A percentile compares a stretch with the other conserved stretches of the same genome.
phyloP scores from a whole-genome alignment of 2,113 vertebrate species.

The Turdus rufiventris region DNA sequence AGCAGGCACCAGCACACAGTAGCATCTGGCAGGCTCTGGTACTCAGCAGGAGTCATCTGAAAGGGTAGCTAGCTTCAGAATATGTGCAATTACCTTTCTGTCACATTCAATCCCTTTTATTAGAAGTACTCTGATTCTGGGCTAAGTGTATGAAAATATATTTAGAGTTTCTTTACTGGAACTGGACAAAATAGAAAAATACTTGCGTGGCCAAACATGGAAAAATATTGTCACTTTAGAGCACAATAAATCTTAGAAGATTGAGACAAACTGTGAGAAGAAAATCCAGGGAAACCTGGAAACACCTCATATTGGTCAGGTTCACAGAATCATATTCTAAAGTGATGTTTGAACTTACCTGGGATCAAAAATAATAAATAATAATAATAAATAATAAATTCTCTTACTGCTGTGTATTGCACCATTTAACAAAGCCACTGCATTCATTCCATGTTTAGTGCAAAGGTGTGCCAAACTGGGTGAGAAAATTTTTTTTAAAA shows the following conservation, averaged over 20 bases:
- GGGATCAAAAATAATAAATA: background rate
- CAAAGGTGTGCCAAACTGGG: background rate
- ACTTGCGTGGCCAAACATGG: background rate
- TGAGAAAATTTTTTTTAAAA: background rate
- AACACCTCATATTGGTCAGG: background rate
- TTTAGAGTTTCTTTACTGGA: background rate
- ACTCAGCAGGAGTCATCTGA: background rate
- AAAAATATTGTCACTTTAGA: background rate
- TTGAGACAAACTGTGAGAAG: background rate
- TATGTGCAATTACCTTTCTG: background rate
- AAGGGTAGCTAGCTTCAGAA: background rate
- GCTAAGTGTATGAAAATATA: background rate
- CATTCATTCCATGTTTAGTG: background rate
- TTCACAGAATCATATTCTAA: background rate
- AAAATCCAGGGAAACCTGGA: background rate
- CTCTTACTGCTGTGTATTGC: background rate
- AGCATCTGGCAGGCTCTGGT: background rate
- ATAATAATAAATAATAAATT: too few species aligned
- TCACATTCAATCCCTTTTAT: background rate
- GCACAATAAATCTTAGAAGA: background rate
- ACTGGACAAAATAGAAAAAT: background rate
- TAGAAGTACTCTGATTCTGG: background rate
- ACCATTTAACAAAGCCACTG: background rate
- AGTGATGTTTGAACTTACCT: background rate
- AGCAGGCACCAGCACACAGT: rapidly evolving